Evolutionary conservation across 2,113 vertebrate genomes (phyloP), one percentile per base, ranked within the genome.

Genomic region (Eleginops maclovinus): DNA sequence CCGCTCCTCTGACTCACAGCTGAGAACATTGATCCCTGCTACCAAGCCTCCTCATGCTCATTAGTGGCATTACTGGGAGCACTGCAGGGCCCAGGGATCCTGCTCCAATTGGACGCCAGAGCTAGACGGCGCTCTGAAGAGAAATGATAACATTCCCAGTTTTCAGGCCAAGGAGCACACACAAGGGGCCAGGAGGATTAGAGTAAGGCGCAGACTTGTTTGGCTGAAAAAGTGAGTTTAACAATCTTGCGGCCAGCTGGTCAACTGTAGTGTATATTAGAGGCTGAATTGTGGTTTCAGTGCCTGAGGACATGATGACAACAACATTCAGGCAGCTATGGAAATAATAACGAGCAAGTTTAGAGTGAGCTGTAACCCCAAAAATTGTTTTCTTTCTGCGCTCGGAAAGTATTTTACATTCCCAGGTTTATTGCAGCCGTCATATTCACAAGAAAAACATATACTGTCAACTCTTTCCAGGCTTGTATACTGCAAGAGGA

Each of bases 41-140:
- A 68, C 87, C 78, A 2, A 78, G 70, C 72, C 77, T 79, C 81
- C 82, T 84, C 62, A 8, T 81, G 56, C 84, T 92, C 90, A 92
- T 93, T 93, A 92, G 82, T 61, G 64, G 86, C 50, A 60, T 88
- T 83, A 81, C 89, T 69, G 17, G 71, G 83, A 86, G 84, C 85
- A 26, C 64, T 31, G 63, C 26, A 14, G 47, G 81, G 82, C 75
- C 61, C 71, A 9, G 64, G 73, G 72, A 81, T 61, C 49, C 60
- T 1, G 63, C 60, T 88, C 87, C 75, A 74, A 55, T 69, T 77
- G 89, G 84, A 80, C 17, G 36, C 61, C 69, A 31, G 63, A 69
- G 64, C 78, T 9, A 64, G 77, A 83, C 72, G 41, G 74, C 24
- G 21, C 73, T 72, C 89, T 86, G 85, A 87, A 36, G 79, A 79